These are phyloP conservation scores for Pollicipes pollicipes DNA, from an alignment of 1,140 invertebrate genomes.

Conservation along the genomic window DNA sequence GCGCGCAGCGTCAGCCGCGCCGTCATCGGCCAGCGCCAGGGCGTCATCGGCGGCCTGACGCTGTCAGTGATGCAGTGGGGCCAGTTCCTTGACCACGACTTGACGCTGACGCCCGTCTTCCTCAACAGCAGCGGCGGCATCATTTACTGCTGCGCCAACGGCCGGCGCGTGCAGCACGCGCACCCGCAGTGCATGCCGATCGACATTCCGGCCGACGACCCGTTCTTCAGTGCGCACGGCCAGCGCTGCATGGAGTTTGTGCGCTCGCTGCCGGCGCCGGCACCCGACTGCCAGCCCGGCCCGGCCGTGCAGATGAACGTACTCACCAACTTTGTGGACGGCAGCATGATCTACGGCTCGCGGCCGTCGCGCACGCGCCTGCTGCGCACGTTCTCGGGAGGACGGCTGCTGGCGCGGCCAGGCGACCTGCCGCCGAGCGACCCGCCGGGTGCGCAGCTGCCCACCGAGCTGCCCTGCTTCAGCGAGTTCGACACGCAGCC, in stretches of 20 bases:
- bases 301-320: slow-evolving; percentile 18
- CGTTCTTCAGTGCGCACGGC: slow-evolving; percentile 18
- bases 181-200: slow-evolving; percentile 22
- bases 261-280: slow-evolving; percentile 23
- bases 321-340: slow-evolving; percentile 79
- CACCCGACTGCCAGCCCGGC: slow-evolving; percentile 18
- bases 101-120: too few relatives aligned
- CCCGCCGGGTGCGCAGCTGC: too few relatives aligned
- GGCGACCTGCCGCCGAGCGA: too few relatives aligned
- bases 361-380: slow-evolving; percentile 31
- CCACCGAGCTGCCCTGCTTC: too few relatives aligned
- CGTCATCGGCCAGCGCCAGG: too few relatives aligned
- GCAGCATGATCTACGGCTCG: slow-evolving; percentile 60
- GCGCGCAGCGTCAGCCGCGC: too few relatives aligned
- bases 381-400: slow-evolving; percentile 37
- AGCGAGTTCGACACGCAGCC: too few relatives aligned
- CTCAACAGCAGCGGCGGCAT: slow-evolving; percentile 21
- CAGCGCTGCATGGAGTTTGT: slow-evolving; percentile 31
- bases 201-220: slow-evolving; percentile 19
- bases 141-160: slow-evolving; percentile 45
- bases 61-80: too few relatives aligned
- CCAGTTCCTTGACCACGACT: too few relatives aligned
- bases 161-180: slow-evolving; percentile 21
- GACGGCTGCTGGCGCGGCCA: slow-evolving; percentile 20
- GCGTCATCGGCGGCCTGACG: too few relatives aligned